These are phyloP conservation scores for Philhelius pedissequus DNA, from an alignment of 2,888 invertebrate species.

Conservation along the genomic window DNA sequence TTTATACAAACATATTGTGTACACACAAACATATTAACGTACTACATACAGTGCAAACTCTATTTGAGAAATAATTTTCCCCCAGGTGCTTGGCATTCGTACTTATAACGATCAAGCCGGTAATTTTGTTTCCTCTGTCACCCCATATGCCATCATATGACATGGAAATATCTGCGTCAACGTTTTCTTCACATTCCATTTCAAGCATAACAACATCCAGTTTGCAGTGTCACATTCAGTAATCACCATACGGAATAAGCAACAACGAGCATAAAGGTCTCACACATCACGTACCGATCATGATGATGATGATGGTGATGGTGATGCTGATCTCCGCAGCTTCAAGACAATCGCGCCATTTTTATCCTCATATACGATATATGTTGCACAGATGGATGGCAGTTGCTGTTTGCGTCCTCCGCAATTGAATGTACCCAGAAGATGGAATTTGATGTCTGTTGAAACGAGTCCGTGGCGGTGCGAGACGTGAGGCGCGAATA, in stretches of 20 bases:
- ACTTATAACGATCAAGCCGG: not conserved
- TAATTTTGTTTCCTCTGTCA: not conserved
- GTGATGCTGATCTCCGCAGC: constrained; percentile 44
- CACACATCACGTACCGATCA: constrained; percentile 63
- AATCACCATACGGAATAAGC: constrained; percentile 59
- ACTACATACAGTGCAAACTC: no score
- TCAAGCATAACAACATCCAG: constrained; percentile 49
- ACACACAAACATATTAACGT: no score
- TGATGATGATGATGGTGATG: constrained; percentile 42
- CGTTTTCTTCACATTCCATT: constrained; percentile 47
- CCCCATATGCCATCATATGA: not conserved
- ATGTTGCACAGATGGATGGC: constrained; percentile 6
- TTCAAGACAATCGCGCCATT: constrained; percentile 47
- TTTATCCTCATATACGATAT: not conserved
- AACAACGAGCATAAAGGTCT: constrained; percentile 63
- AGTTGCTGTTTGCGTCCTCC: constrained; percentile 13
- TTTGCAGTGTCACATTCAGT: constrained; percentile 64
- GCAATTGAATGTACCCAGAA: not conserved
- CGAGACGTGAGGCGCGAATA: not conserved
- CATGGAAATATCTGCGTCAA: not conserved
- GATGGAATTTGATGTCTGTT: constrained; percentile 55
- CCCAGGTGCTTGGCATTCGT: not conserved
- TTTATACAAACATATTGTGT: no score
- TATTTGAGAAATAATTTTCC: not conserved
- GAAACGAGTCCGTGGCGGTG: constrained; percentile 43